Evolutionary conservation across 2,888 invertebrate species (phyloP), one percentile per base, ranked within the genome.

Genomic region (Nysson spinosus): DNA sequence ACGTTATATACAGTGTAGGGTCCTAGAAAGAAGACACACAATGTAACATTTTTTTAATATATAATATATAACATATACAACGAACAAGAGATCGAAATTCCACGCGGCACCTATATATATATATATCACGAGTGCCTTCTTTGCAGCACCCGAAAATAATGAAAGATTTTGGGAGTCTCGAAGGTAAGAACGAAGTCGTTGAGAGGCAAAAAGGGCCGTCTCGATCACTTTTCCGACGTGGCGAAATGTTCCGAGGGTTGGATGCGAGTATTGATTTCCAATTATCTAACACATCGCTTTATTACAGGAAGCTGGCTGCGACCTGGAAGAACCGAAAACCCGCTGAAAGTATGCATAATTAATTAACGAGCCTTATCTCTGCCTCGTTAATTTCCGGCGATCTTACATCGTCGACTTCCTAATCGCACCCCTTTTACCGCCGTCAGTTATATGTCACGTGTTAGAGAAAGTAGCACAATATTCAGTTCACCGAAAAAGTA

Each of bases 231-330:
- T 72, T 69, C 69, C 61, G 65, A 47, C 32, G 44, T 64, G 60
- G 50, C 46, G 66, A 52, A n/a, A 56, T 54, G 54, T 54, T 63
- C 63, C 60, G 46, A 56, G 52, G 68, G 62, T 28, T 55, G 58
- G 50, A 66, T 65, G 52, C 39, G 46, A 55, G 66, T 70, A 75
- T 74, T 65, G 74, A 75, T 75, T 75, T 74, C 63, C 65, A 70
- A 68, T 72, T 70, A 66, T 49, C 43, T 26, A 16, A 9, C 39
- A 30, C 51, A 34, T 54, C 20, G 56, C 14, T 66, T 49, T 58
- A 50, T 55, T 30, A 12, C 26, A 32, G 40, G 22, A 19, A 4
- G 28, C 14, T 50, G 16, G 16, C 20, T n/a, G 14, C 4, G 17
- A 1, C 17, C 12, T 20, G 22, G 3, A 24, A 26, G 9, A 26